Evolutionary conservation across 2,113 vertebrate genomes (phyloP).

Genomic region (Cygnus buccinator): DNA sequence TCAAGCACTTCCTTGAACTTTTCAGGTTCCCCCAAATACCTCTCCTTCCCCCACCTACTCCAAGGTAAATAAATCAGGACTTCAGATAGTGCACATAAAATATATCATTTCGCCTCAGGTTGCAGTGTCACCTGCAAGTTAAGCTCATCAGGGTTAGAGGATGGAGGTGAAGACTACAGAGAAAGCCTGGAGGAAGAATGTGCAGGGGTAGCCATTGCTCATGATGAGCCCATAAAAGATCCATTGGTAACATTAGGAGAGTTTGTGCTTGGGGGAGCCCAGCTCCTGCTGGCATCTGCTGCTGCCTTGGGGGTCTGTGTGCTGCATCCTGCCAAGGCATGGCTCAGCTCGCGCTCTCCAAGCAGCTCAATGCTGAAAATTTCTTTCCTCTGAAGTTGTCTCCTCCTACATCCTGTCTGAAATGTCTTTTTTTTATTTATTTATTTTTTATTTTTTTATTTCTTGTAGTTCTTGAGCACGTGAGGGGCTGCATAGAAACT

Average conservation of each 20-base stretch:
- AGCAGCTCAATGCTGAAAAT: neutral
- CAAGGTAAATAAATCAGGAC: constrained; percentile 34
- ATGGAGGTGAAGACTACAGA: neutral
- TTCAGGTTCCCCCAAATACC: constrained; percentile 21
- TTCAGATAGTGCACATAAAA: neutral
- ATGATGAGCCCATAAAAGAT: neutral
- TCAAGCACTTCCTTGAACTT: neutral
- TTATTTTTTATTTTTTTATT: neutral
- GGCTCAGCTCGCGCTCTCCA: neutral
- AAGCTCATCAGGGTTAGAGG: neutral
- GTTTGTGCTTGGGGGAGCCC: neutral
- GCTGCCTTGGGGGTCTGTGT: neutral
- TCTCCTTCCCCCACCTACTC: neutral
- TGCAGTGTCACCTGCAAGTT: neutral
- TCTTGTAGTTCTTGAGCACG: neutral
- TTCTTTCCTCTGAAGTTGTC: neutral
- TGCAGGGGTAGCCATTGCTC: neutral
- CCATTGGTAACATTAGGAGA: neutral
- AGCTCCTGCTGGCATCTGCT: neutral
- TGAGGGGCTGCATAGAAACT: neutral
- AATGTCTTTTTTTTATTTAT: neutral
- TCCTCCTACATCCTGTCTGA: neutral
- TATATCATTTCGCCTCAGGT: neutral
- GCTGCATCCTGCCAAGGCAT: neutral
- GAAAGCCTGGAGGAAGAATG: neutral